Conservation (phyloP, 2,888 invertebrate genomes). For the Criorhina ranunculi region DNA sequence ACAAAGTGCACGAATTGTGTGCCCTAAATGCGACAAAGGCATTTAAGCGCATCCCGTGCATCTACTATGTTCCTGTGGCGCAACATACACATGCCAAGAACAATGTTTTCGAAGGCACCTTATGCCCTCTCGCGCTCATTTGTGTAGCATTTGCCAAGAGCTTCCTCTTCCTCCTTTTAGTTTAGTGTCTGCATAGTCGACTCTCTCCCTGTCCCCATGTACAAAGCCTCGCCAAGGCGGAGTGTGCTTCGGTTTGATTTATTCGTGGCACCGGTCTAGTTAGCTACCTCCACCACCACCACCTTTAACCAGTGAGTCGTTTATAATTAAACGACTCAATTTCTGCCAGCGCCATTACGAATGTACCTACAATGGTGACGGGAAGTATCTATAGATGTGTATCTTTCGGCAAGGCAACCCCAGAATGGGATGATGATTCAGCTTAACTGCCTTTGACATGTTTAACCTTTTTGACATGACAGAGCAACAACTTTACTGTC, state of each 20-base stretch:
- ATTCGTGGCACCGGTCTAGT: slow-evolving; percentile 68
- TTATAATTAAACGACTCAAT: slow-evolving; percentile 76
- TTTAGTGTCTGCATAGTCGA: background rate
- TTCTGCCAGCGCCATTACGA: slow-evolving; percentile 55
- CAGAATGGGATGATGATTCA: slow-evolving; percentile 64
- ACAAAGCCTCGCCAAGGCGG: slow-evolving; percentile 29
- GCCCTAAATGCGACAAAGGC: slow-evolving; percentile 73
- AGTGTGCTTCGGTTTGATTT: slow-evolving; percentile 66
- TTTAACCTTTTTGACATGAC: slow-evolving; percentile 65
- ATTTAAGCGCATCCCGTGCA: slow-evolving; percentile 54
- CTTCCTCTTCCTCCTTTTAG: slow-evolving; percentile 17
- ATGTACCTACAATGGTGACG: slow-evolving; percentile 14
- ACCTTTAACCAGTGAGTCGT: slow-evolving; percentile 59
- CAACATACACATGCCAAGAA: slow-evolving; percentile 52
- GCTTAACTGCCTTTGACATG: slow-evolving; percentile 68
- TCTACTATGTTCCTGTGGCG: slow-evolving; percentile 16
- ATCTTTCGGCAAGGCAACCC: slow-evolving; percentile 46
- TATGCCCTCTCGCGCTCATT: slow-evolving; percentile 66
- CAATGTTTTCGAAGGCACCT: slow-evolving; percentile 58
- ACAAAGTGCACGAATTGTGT: slow-evolving; percentile 65
- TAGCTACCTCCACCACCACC: slow-evolving; percentile 32
- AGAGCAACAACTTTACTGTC: slow-evolving; percentile 53
- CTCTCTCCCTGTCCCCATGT: background rate
- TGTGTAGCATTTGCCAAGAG: slow-evolving; percentile 60
- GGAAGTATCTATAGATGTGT: slow-evolving; percentile 31